A percentile compares a stretch with the other conserved stretches of the same genome.
These are phyloP conservation scores for Psittacula derbiana DNA, from an alignment of 2,797 vertebrate genomes.

Conservation along the genomic window DNA sequence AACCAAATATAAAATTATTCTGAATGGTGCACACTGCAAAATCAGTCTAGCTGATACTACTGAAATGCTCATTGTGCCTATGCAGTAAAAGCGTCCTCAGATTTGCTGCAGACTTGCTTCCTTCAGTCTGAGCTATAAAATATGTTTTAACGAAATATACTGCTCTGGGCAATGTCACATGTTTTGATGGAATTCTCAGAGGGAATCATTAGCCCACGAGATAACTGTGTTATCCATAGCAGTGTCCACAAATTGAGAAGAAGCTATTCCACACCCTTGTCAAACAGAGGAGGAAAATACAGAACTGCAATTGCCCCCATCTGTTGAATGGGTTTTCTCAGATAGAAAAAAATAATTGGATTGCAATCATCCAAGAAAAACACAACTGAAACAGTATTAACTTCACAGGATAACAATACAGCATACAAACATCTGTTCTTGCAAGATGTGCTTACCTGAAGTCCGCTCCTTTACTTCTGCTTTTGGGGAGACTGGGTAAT, in stretches of 20 bases:
- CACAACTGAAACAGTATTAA: background rate
- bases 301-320: background rate
- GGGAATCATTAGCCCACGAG: slow-evolving; percentile 6
- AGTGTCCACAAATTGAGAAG: background rate
- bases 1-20: background rate
- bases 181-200: slow-evolving; percentile 41
- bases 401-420: background rate
- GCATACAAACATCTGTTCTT: background rate
- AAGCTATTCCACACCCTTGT: slow-evolving; percentile 6
- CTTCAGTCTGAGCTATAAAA: background rate
- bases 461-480: background rate
- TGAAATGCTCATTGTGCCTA: background rate
- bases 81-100: background rate
- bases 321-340: slow-evolving; percentile 10
- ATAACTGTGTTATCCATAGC: background rate
- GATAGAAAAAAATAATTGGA: slow-evolving; percentile 22
- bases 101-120: background rate
- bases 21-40: background rate
- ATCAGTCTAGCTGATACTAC: background rate
- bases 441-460: slow-evolving; percentile 33
- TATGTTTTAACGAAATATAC: slow-evolving; percentile 23
- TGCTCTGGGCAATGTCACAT: slow-evolving; percentile 23
- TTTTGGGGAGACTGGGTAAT: background rate
- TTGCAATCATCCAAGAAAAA: slow-evolving; percentile 24
- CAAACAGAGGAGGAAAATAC: slow-evolving; percentile 1